Conservation (phyloP, 1,140 invertebrate genomes). For the Chironomus tepperi region DNA sequence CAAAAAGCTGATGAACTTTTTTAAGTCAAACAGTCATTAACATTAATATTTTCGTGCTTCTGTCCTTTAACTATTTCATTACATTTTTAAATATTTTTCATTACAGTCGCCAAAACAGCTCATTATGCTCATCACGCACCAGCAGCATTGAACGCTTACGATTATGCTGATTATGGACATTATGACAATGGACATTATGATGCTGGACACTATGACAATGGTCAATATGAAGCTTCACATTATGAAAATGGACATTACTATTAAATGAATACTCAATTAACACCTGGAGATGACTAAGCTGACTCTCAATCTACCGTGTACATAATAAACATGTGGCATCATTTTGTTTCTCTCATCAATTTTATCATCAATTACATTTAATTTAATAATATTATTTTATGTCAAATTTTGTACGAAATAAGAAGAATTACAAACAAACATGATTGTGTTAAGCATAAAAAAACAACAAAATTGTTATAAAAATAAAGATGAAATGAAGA, state of each 20-base stretch:
- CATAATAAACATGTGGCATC: background rate
- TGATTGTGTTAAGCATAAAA: no score
- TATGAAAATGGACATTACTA: background rate
- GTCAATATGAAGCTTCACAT: background rate
- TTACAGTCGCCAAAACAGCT: background rate
- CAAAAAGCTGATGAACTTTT: no score
- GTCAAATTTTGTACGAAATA: no score
- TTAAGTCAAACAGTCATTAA: no score
- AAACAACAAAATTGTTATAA: no score
- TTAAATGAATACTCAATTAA: background rate
- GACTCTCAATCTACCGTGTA: background rate
- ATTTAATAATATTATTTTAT: background rate
- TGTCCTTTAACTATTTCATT: background rate
- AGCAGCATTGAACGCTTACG: background rate
- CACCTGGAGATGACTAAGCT: background rate
- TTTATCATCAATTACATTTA: conserved; percentile 1
- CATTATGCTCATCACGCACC: conserved; percentile 9
- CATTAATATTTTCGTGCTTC: no score
- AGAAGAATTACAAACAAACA: no score
- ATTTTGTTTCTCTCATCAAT: background rate
- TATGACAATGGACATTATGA: conserved; percentile 5
- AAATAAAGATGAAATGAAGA: no score
- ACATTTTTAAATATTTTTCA: no score
- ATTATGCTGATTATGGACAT: conserved; percentile 6
- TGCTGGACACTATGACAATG: background rate